Evolutionary conservation across 1,140 invertebrate genomes (phyloP).

Genomic region (Leptinotarsa undecemlineata): DNA sequence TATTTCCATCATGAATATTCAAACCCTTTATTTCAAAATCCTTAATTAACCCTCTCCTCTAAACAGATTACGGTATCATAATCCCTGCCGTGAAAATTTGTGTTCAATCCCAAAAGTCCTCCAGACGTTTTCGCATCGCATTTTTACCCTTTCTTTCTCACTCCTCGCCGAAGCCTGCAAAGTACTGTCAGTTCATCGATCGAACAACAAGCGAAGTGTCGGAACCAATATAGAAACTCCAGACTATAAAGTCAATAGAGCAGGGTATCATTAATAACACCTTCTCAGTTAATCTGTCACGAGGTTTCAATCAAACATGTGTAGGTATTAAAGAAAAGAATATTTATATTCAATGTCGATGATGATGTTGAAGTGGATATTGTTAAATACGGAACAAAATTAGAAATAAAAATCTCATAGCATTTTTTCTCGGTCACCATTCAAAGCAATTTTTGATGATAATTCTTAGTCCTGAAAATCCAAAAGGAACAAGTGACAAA

Average conservation of each 20-base stretch:
- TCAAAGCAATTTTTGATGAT: too few relatives aligned
- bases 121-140: not conserved
- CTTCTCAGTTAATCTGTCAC: not conserved
- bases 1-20: too few relatives aligned
- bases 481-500: too few relatives aligned
- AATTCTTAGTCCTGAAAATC: too few relatives aligned
- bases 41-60: not conserved
- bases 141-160: not conserved
- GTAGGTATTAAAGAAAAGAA: not conserved
- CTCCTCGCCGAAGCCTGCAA: not conserved
- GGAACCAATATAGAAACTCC: not conserved
- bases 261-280: slow-evolving; percentile 2
- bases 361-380: too few relatives aligned
- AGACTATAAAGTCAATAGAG: slow-evolving; percentile 8
- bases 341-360: not conserved
- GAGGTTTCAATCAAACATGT: slow-evolving; percentile 1
- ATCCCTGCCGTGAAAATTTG: not conserved
- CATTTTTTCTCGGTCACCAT: too few relatives aligned
- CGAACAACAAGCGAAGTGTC: slow-evolving; percentile 5
- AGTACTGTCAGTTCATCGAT: not conserved
- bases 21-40: too few relatives aligned
- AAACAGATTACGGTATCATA: not conserved
- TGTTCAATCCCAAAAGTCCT: not conserved
- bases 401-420: too few relatives aligned
- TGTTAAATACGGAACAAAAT: too few relatives aligned